Percentiles rank a stretch among this genome's conserved stretches.
phyloP scores from a whole-genome alignment of 2,797 vertebrate species.

The Craterocephalus amniculus region DNA sequence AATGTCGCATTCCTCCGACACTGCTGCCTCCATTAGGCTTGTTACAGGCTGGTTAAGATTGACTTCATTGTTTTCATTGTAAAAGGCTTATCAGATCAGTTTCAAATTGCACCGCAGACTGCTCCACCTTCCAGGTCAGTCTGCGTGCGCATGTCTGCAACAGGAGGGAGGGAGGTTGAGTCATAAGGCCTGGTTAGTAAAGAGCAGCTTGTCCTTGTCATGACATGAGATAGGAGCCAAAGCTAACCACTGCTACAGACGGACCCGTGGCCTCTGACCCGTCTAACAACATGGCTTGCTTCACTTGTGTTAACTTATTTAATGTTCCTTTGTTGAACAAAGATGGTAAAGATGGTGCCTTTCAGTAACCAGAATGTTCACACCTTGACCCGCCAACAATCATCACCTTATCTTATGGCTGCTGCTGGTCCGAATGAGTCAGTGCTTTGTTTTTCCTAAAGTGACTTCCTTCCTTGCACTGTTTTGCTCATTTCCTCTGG shows the following conservation, averaged over 20 bases:
- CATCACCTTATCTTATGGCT: slow-evolving; percentile 37
- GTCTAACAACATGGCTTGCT: slow-evolving; percentile 20
- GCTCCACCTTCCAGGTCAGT: slow-evolving; percentile 37
- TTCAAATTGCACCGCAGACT: slow-evolving; percentile 52
- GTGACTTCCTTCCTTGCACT: slow-evolving; percentile 40
- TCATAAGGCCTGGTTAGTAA: slow-evolving; percentile 17
- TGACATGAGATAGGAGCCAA: slow-evolving; percentile 49
- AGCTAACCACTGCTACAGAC: slow-evolving; percentile 23
- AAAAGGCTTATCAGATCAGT: slow-evolving; percentile 69
- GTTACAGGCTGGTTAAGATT: slow-evolving; percentile 55
- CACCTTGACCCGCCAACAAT: slow-evolving; percentile 36
- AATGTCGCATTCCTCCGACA: slow-evolving; percentile 59
- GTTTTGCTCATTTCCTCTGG: slow-evolving; percentile 34
- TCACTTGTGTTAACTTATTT: slow-evolving; percentile 20
- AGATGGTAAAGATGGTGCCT: slow-evolving; percentile 5
- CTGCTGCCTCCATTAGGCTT: slow-evolving; percentile 44
- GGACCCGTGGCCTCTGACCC: slow-evolving; percentile 27
- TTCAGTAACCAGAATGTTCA: slow-evolving; percentile 17
- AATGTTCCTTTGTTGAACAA: slow-evolving; percentile 3
- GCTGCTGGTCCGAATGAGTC: slow-evolving; percentile 36
- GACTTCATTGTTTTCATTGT: slow-evolving; percentile 68
- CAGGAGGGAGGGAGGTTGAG: slow-evolving; percentile 16
- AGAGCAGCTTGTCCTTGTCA: slow-evolving; percentile 26
- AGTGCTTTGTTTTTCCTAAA: slow-evolving; percentile 45
- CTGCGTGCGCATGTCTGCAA: slow-evolving; percentile 12